phyloP scores from a whole-genome alignment of 2,797 vertebrate genomes.

The Tapirus indicus region DNA sequence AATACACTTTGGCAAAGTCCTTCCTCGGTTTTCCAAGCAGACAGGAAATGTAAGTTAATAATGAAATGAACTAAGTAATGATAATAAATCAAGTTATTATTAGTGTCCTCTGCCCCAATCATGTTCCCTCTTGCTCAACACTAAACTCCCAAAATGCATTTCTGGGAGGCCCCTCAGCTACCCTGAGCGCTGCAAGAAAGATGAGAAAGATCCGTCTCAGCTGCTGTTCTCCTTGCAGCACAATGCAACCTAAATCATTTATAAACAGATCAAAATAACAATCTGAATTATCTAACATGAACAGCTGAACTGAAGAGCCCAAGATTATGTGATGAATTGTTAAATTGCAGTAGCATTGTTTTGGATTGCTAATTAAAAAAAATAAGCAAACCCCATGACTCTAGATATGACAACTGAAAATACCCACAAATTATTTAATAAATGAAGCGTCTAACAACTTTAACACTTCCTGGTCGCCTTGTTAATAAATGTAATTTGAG shows the following conservation, averaged over 20 bases:
- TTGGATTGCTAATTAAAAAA: constrained; percentile 92
- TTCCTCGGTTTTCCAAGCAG: constrained; percentile 69
- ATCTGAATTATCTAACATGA: constrained; percentile 87
- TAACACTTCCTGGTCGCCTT: constrained; percentile 92
- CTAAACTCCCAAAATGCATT: constrained; percentile 3
- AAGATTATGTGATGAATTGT: constrained; percentile 88
- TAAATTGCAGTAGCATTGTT: constrained; percentile 90
- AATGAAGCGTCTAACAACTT: constrained; percentile 92
- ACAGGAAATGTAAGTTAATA: constrained; percentile 70
- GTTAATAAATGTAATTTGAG: constrained; percentile 94
- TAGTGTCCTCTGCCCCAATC: neutral
- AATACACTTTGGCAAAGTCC: constrained; percentile 73
- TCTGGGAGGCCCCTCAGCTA: neutral
- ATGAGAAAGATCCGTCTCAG: neutral
- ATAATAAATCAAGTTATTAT: neutral
- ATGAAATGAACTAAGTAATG: constrained; percentile 66
- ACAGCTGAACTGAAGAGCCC: constrained; percentile 86
- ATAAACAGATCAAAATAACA: constrained; percentile 89
- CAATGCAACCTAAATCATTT: constrained; percentile 83
- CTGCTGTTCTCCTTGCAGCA: constrained; percentile 82
- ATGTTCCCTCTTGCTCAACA: neutral
- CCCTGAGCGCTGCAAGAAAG: neutral
- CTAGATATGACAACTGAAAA: constrained; percentile 92
- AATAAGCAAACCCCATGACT: constrained; percentile 91
- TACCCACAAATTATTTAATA: constrained; percentile 93